Evolutionary conservation across 1,140 invertebrate species (phyloP).

Genomic region (Drosophila malerkotliana): DNA sequence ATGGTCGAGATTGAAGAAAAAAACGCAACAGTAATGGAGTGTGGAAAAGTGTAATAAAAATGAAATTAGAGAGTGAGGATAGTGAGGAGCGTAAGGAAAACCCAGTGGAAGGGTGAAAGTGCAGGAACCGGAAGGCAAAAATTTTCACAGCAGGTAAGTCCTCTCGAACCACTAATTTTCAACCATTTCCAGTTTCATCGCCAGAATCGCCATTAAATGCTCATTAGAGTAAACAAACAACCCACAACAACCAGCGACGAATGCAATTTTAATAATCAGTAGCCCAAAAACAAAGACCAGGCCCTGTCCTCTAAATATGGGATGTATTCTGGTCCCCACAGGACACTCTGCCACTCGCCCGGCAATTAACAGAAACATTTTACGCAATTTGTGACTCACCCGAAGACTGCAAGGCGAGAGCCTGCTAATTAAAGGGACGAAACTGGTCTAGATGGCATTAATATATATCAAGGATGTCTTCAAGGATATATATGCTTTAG

Average conservation of each 20-base stretch:
- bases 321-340: not conserved
- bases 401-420: not conserved
- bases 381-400: constrained; percentile 46
- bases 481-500: not conserved
- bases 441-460: not conserved
- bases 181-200: constrained; percentile 27
- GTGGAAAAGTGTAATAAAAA: constrained; percentile 46
- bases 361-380: constrained; percentile 45
- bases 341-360: constrained; percentile 2
- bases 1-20: constrained; percentile 4
- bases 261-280: constrained; percentile 50
- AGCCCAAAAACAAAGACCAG: constrained; percentile 25
- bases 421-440: constrained; percentile 1
- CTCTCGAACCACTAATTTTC: not conserved
- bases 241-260: constrained; percentile 42
- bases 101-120: constrained; percentile 30
- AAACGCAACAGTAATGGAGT: constrained; percentile 14
- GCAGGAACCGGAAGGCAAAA: constrained; percentile 66
- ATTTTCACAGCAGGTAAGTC: constrained; percentile 47
- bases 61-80: constrained; percentile 24
- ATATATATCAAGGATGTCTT: not conserved
- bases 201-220: constrained; percentile 70
- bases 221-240: constrained; percentile 73
- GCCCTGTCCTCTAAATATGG: not conserved
- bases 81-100: constrained; percentile 3